Evolutionary conservation across 2,888 invertebrate genomes (phyloP), one percentile per base, ranked within the genome.

Genomic region (Hoplodrina ambigua): DNA sequence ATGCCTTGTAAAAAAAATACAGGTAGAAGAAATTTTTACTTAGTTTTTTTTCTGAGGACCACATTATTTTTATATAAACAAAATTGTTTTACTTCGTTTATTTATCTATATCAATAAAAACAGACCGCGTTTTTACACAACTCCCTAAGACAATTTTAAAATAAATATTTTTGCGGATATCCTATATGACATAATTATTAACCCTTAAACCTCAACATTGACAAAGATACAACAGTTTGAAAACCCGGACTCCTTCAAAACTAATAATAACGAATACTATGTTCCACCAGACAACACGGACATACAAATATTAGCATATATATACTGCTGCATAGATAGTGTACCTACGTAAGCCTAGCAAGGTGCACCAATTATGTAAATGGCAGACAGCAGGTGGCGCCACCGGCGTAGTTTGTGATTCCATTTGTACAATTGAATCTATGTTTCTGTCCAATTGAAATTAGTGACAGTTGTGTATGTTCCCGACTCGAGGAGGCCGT

Each of bases 291-390:
- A 25, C 33, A 46, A 67, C 56, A 54, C 17, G 41, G 33, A 49
- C 50, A 61, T 20, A 11, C 59, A 69, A 75, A 80, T 53, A 80
- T 78, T 69, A 66, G 33, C 66, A 66, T 67, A 69, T 5, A 30
- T 17, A 55, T 0, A 59, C n/a, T 44, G 54, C 41, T 37, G 44
- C 53, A 62, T 17, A 49, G 50, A 62, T 64, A 68, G 60, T 53
- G 52, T 81, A 64, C 67, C 63, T 80, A 54, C 64, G 69, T 64
- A 64, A 65, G 64, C 60, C 55, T 65, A 37, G 46, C 69, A n/a
- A 82, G 81, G 81, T 83, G 78, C 69, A 75, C 58, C 80, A 84
- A 82, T 83, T 82, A 84, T 84, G 84, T 63, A 80, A 82, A 83
- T 84, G 58, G 54, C n/a, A 7, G 54, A 17, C 65, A 64, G 13